Evolutionary conservation across 2,888 invertebrate species (phyloP).

Genomic region (Ochropleura plecta): DNA sequence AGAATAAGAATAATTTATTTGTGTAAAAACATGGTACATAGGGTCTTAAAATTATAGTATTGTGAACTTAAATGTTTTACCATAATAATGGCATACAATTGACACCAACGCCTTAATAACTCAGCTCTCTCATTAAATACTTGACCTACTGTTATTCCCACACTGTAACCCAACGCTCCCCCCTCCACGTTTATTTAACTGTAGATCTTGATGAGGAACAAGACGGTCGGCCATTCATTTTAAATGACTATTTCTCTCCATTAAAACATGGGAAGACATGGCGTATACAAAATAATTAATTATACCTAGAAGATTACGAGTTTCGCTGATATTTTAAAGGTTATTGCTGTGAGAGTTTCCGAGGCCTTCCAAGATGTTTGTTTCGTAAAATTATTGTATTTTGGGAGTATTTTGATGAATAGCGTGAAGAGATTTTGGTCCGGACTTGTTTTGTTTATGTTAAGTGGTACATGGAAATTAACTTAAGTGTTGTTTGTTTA

Average conservation of each 20-base stretch:
- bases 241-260: slow-evolving; percentile 81
- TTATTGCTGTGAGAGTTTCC: slow-evolving; percentile 52
- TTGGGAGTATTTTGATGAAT: slow-evolving; percentile 36
- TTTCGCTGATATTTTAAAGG: slow-evolving; percentile 66
- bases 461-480: slow-evolving; percentile 26
- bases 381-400: slow-evolving; percentile 30
- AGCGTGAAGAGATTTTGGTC: slow-evolving; percentile 18
- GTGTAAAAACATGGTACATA: no score
- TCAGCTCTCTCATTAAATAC: neutral
- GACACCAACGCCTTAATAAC: neutral
- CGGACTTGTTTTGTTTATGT: slow-evolving; percentile 19
- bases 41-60: no score
- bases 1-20: no score
- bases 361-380: slow-evolving; percentile 24
- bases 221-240: slow-evolving; percentile 82
- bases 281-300: slow-evolving; percentile 81
- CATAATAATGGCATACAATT: no score
- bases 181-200: slow-evolving; percentile 77
- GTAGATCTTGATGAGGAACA: slow-evolving; percentile 79
- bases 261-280: slow-evolving; percentile 78
- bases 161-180: slow-evolving; percentile 38
- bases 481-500: slow-evolving; percentile 38
- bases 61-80: no score
- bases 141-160: slow-evolving; percentile 18
- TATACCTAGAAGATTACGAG: slow-evolving; percentile 74